Evolutionary conservation across 2,113 vertebrate species (phyloP).

Genomic region (Spizaetus ornatus): DNA sequence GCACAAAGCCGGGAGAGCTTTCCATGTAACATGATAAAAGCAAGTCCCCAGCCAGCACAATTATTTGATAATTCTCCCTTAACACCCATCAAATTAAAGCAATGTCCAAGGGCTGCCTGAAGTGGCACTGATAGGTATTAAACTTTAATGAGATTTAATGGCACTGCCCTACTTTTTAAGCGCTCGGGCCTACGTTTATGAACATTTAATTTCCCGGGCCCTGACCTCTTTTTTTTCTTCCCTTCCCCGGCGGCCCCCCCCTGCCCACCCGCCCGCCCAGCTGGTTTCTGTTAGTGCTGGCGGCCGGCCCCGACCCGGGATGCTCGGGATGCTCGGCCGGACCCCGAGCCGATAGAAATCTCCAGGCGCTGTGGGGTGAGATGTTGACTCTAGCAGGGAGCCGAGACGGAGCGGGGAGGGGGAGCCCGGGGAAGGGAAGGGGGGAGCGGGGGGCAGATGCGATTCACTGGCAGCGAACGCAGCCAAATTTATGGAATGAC

Average conservation of each 20-base stretch:
- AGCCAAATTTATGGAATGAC: background rate
- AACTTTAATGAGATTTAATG: constrained; percentile 84
- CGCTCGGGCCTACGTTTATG: constrained; percentile 66
- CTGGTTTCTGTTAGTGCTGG: constrained; percentile 58
- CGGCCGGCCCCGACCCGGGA: background rate
- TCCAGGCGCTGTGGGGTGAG: too few relatives aligned
- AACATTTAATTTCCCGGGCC: constrained; percentile 78
- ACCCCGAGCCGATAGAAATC: too few relatives aligned
- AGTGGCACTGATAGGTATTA: constrained; percentile 75
- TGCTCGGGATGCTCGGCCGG: too few relatives aligned
- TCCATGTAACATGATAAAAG: constrained; percentile 61
- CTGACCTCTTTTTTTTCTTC: constrained; percentile 52
- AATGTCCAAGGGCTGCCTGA: constrained; percentile 65
- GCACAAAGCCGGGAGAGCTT: constrained; percentile 49
- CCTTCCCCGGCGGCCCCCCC: background rate
- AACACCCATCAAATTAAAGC: constrained; percentile 77
- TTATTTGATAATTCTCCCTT: constrained; percentile 75
- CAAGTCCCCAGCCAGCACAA: constrained; percentile 64
- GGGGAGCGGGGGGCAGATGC: background rate
- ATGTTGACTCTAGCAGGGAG: too few relatives aligned
- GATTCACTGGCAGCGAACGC: background rate
- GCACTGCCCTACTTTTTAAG: constrained; percentile 76
- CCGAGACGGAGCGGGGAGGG: too few relatives aligned
- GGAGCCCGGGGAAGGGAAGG: too few relatives aligned
- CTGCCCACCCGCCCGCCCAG: background rate